These are phyloP conservation scores for Halcyon leucocephala DNA, from an alignment of 2,797 vertebrate species.

Conservation along the genomic window DNA sequence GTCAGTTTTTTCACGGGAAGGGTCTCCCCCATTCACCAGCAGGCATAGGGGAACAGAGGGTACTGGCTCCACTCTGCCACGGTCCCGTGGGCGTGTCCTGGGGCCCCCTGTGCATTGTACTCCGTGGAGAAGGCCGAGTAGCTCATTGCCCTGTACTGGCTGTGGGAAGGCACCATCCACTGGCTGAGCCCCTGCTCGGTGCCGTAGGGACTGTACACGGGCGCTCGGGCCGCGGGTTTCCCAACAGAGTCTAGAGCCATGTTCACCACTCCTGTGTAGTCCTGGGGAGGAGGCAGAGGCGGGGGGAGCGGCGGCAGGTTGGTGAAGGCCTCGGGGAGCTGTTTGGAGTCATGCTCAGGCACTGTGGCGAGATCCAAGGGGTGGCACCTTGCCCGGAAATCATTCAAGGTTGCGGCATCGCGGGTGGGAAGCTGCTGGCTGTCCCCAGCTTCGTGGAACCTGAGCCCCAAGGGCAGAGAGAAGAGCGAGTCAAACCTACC, in stretches of 20 bases:
- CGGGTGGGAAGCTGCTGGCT: slow-evolving; percentile 81
- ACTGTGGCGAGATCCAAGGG: slow-evolving; percentile 81
- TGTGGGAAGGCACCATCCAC: slow-evolving; percentile 82
- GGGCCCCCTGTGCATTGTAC: slow-evolving; percentile 80
- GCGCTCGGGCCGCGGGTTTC: slow-evolving; percentile 81
- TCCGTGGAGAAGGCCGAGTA: slow-evolving; percentile 82
- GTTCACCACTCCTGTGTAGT: slow-evolving; percentile 85
- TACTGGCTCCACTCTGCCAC: slow-evolving; percentile 92
- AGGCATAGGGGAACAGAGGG: slow-evolving; percentile 90
- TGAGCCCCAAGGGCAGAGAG: slow-evolving; percentile 49
- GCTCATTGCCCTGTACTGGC: slow-evolving; percentile 81
- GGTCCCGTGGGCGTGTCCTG: slow-evolving; percentile 83
- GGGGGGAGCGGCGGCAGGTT: slow-evolving; percentile 38
- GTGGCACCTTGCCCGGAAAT: slow-evolving; percentile 70
- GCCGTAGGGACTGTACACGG: slow-evolving; percentile 84
- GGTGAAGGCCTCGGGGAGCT: slow-evolving; percentile 71
- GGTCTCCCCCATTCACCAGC: slow-evolving; percentile 82
- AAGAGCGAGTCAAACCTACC: not conserved
- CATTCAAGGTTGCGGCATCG: not conserved
- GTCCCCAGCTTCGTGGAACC: slow-evolving; percentile 84
- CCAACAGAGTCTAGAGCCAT: slow-evolving; percentile 76
- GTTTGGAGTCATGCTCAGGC: slow-evolving; percentile 79
- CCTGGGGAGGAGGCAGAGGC: slow-evolving; percentile 76
- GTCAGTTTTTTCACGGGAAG: slow-evolving; percentile 3
- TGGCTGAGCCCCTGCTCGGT: slow-evolving; percentile 85